Base-by-base conservation (phyloP, 2,113 vertebrate genomes). In the Daboia siamensis region DNA sequence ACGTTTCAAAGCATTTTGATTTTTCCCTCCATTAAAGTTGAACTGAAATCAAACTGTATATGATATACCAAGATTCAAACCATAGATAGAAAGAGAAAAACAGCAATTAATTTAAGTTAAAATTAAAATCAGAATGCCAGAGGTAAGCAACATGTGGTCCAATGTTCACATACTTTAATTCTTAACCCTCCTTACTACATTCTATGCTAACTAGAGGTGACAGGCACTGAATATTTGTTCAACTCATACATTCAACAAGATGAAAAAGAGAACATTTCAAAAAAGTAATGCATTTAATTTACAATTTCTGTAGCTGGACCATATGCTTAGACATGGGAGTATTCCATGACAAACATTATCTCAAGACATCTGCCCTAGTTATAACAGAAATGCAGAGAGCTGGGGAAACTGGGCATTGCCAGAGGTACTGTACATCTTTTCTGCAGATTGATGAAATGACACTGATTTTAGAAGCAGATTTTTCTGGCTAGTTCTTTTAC, bases 11-110 rank as follows among this genome's bases (percentile, higher is more conserved):
- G 17, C 88, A n/a, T 95, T 95, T 93, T 94, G 51, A 93, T 93
- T 95, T 90, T 92, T 94, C 95, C 94, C 94, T 95, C 95, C 93
- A 94, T 85, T 88, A 94, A 64, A 64, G 56, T 56, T 91, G 9
- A 10, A 24, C 85, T 93, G 88, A 93, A 59, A 93, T 90, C 1
- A 57, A 90, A 69, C 10, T 94, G 13, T 33, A 33, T 51, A 44
- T 91, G 85, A 46, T 0, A 0, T 88, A 15, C 59, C 11, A 93
- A 17, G 92, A 5, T 93, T 94, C 23, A 94, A 15, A 11, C 88
- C 44, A 20, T 2, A 55, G 24, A 87, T 1, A n/a, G 6, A 12
- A 8, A 44, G 17, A 86, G 4, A 46, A 8, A 17, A 55, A 23
- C 52, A 56, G 4, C 6, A 91, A 87, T 55, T 90, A 13, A 4